A percentile compares a stretch with the other conserved stretches of the same genome.
These are phyloP conservation scores for Tenualosa thibaudeaui DNA, from an alignment of 2,797 vertebrate genomes.

Conservation along the genomic window DNA sequence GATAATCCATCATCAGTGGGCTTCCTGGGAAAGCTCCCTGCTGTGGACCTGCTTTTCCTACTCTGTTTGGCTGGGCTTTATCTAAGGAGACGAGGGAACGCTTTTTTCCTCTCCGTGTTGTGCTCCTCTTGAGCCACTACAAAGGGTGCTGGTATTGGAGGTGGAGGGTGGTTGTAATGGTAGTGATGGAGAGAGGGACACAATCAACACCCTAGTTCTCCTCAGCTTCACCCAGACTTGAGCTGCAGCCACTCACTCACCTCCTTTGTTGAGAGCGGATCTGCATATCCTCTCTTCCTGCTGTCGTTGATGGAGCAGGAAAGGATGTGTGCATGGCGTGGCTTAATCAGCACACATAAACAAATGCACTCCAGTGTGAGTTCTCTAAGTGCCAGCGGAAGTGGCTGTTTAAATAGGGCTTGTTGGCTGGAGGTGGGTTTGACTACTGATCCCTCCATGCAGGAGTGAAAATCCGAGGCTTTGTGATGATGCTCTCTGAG, in stretches of 20 bases:
- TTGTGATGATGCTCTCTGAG: neutral
- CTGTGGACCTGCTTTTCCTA: neutral
- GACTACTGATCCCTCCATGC: neutral
- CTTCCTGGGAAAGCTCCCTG: neutral
- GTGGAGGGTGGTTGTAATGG: neutral
- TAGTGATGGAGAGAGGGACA: neutral
- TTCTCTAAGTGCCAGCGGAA: neutral
- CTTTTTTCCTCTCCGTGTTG: neutral
- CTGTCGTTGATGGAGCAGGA: neutral
- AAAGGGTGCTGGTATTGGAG: neutral
- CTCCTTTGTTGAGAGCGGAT: neutral
- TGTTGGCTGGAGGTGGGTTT: neutral
- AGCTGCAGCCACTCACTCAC: neutral
- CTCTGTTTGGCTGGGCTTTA: neutral
- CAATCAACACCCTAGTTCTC: neutral
- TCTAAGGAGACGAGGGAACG: neutral
- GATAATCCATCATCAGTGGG: neutral
- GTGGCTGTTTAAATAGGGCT: neutral
- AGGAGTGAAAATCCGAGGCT: neutral
- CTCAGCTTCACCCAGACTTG: neutral
- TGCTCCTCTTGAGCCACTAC: neutral
- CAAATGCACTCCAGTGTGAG: neutral
- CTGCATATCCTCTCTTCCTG: neutral
- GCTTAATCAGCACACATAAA: neutral
- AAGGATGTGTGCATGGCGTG: neutral